A percentile compares a stretch with the other conserved stretches of the same genome.
phyloP scores from a whole-genome alignment of 1,140 invertebrate species.

The Vanessa tameamea region DNA sequence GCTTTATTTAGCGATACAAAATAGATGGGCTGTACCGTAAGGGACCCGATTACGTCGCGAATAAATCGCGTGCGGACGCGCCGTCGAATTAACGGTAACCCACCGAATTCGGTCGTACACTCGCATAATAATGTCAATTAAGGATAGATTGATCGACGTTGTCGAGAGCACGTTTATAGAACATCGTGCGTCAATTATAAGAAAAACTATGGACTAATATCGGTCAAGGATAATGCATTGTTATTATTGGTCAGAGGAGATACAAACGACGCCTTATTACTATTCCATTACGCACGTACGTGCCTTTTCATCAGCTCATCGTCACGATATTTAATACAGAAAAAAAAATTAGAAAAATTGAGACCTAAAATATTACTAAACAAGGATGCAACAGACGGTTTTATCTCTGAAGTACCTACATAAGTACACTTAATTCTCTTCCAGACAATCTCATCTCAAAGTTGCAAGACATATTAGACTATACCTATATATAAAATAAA shows the following conservation, averaged over 20 bases:
- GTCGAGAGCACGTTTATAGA: constrained; percentile 22
- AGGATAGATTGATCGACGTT: constrained; percentile 43
- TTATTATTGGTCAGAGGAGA: neutral
- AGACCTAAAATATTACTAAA: too few relatives aligned
- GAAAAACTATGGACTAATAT: constrained; percentile 11
- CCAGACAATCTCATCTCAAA: too few relatives aligned
- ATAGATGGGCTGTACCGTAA: constrained; percentile 65
- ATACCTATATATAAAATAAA: too few relatives aligned
- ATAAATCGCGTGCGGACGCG: constrained; percentile 65
- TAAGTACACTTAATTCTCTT: too few relatives aligned
- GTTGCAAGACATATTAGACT: too few relatives aligned
- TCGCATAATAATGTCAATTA: constrained; percentile 52
- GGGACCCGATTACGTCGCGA: constrained; percentile 68
- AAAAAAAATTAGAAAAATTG: too few relatives aligned
- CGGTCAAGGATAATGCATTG: constrained; percentile 14
- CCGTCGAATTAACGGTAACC: constrained; percentile 62
- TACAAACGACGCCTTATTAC: too few relatives aligned
- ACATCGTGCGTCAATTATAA: constrained; percentile 26
- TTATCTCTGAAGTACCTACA: too few relatives aligned
- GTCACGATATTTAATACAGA: too few relatives aligned
- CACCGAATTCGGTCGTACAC: constrained; percentile 59
- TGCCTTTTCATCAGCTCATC: too few relatives aligned
- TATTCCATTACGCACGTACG: too few relatives aligned
- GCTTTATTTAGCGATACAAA: constrained; percentile 40
- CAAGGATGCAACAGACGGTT: too few relatives aligned